Base-by-base conservation (phyloP, 2,888 invertebrate genomes). In the Kryphioiulus occultus region DNA sequence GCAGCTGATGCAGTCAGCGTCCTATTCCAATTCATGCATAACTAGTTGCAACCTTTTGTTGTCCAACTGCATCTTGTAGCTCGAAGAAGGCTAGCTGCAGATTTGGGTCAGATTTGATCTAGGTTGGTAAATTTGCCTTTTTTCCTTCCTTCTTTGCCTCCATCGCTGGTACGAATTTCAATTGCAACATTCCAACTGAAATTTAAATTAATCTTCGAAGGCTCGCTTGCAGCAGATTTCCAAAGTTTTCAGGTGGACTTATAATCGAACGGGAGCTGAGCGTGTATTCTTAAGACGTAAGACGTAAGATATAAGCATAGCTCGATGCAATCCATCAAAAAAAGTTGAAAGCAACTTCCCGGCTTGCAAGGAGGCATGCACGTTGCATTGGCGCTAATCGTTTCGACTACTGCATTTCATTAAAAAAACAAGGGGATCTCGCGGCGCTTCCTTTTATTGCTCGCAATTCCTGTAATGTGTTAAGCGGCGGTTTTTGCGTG, bases 401-500 rank as follows among this genome's bases (percentile, higher is more conserved):
- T 78, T 78, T 78, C 78, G 12, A 15, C 78, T 78, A 78, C 78
- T 30, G 15, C 78, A 30, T 78, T 78, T 78, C 26, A 78, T 26
- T 78, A 30, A 12, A 78, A 12, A 30, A 59, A 59, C 17, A 22
- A 22, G 59, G 9, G 9, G 10, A 59, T 59, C 59, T n/a, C 22
- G 59, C 59, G 26, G 78, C 78, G 30, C 26, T 78, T 78, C 78
- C 78, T 15, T 78, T 78, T 78, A 78, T 78, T 30, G 30, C 78
- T 78, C 30, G 26, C 78, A 78, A 78, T 78, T 78, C 78, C 78
- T 78, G 10, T 30, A 78, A 78, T 22, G 78, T 78, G 78, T 78
- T 78, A 78, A 78, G 30, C 78, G 26, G 78, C 22, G 22, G 78
- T 78, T 78, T 78, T 78, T 78, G 78, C 78, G 78, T 78, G 78